Base-by-base conservation (phyloP, 2,113 vertebrate genomes). In the Apteryx owenii region DNA sequence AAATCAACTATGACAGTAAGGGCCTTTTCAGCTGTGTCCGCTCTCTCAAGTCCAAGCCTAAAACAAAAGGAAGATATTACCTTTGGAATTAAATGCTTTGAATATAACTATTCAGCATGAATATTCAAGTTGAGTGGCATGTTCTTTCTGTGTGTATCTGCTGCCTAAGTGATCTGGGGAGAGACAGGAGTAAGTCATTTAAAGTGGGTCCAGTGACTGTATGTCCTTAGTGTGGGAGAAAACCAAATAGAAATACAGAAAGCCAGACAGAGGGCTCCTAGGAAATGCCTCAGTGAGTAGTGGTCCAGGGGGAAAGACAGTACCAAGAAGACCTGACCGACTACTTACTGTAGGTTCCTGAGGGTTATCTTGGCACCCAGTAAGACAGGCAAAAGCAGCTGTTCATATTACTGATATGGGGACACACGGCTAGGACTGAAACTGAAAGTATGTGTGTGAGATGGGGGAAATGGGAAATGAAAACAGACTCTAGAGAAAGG, bases 1-100 rank as follows among this genome's bases (percentile, higher is more conserved):
- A 99, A 98, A 65, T 98, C 98, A 31, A 98, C 96, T 82, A 99
- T 99, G 75, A 99, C 96, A 68, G 83, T 88, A 79, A 99, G 98
- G 75, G 99, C 99, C 97, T 98, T 99, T 97, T 99, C 98, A 77
- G 99, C 99, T 48, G 98, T 99, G 79, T 99, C 97, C 1, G 99
- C 99, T 98, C 99, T 99, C 98, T 99, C 99, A 28, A 99, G 98
- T 88, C 99, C 99, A 93, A 99, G 98, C 96, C 99, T 99, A 96
- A 96, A 97, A 98, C 82, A 95, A 96, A 97, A 96, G 69, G 40
- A 86, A 86, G 60, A 84, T 66, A 20, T 86, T 88, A 87, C 36
- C 65, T 40, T 91, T 62, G 53, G 60, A 97, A 93, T 48, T 50
- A 64, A 42, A 79, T 90, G 78, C 70, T 84, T 84, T 15, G 36